These are phyloP conservation scores for Monomorium pharaonis DNA, from an alignment of 1,140 invertebrate species.

Conservation along the genomic window DNA sequence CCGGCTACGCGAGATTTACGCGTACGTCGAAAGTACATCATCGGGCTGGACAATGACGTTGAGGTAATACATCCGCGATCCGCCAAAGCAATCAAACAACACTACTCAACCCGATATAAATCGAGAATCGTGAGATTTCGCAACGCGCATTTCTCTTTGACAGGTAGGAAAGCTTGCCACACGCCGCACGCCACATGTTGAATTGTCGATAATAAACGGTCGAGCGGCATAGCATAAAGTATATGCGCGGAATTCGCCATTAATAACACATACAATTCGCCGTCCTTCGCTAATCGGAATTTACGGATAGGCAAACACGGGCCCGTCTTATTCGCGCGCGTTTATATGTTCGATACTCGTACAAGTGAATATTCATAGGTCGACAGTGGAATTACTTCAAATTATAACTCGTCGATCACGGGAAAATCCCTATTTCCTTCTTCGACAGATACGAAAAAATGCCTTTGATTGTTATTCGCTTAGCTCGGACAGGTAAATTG, in stretches of 20 bases:
- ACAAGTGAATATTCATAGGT: not conserved
- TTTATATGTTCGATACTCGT: not conserved
- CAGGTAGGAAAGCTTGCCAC: not conserved
- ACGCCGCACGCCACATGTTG: not conserved
- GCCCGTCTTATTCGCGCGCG: not conserved
- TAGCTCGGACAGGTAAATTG: not conserved
- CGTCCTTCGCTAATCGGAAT: not conserved
- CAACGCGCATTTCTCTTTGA: slow-evolving; percentile 1
- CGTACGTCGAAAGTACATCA: slow-evolving; percentile 29
- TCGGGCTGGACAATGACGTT: slow-evolving; percentile 36
- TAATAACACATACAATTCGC: slow-evolving; percentile 27
- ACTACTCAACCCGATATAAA: slow-evolving; percentile 7
- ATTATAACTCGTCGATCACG: not conserved
- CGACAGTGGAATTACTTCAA: not conserved
- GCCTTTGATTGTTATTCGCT: not conserved
- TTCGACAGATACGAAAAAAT: not conserved
- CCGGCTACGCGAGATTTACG: slow-evolving; percentile 38
- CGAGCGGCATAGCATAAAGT: not conserved
- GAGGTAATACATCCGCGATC: slow-evolving; percentile 8
- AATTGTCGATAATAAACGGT: slow-evolving; percentile 32
- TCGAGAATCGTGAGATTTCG: not conserved
- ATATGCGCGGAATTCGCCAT: slow-evolving; percentile 16
- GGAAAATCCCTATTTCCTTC: not conserved
- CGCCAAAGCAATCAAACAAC: slow-evolving; percentile 42
- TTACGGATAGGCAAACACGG: not conserved